Conservation (phyloP, 2,113 vertebrate genomes). For the Sialia sialis region DNA sequence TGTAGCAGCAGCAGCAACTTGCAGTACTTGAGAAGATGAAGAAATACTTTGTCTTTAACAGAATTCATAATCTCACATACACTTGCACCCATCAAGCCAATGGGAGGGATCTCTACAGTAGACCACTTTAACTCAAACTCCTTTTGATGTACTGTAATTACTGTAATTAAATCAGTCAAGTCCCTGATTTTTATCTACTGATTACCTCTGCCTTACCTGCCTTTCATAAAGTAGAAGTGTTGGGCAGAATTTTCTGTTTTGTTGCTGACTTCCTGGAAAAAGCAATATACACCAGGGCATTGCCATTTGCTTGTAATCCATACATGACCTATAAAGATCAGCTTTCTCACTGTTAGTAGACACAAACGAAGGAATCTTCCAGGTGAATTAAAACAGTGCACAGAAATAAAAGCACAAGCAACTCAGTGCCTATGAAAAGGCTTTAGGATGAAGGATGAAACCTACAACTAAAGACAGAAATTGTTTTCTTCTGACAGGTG, state of each 20-base stretch:
- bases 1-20: fast-evolving
- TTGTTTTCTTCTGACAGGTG: slow-evolving; percentile 26
- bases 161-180: slow-evolving; percentile 13
- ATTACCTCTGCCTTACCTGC: neutral
- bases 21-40: neutral
- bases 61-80: neutral
- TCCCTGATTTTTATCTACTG: neutral
- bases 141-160: neutral
- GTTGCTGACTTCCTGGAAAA: slow-evolving; percentile 4
- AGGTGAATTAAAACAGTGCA: slow-evolving; percentile 4
- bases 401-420: neutral
- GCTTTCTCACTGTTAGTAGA: neutral
- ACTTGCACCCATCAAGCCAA: neutral
- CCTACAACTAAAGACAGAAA: slow-evolving; percentile 25
- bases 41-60: neutral
- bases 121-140: neutral
- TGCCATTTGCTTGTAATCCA: neutral
- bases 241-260: neutral
- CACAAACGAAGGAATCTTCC: neutral
- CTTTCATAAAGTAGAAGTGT: neutral
- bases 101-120: neutral
- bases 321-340: neutral
- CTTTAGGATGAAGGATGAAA: slow-evolving; percentile 41
- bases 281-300: neutral
- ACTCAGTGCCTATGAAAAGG: neutral